These are phyloP conservation scores for Calcarius lapponicus DNA, from an alignment of 2,797 vertebrate species.

Conservation along the genomic window DNA sequence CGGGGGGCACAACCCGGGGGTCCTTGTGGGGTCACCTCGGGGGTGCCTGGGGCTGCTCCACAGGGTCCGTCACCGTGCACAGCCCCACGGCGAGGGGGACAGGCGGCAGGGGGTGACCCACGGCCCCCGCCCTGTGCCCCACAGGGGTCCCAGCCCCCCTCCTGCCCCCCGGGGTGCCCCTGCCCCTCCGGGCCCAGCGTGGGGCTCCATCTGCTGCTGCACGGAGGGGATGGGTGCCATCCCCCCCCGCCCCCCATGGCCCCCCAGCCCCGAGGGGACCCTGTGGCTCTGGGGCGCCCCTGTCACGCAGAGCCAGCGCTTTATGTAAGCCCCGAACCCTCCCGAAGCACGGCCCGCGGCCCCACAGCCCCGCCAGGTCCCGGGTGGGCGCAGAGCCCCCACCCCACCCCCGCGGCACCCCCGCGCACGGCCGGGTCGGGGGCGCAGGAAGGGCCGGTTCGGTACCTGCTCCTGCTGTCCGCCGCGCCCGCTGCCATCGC, in stretches of 20 bases:
- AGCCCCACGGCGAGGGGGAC: neutral
- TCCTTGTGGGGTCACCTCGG: too few relatives aligned
- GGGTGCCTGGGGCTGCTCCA: neutral
- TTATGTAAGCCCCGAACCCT: neutral
- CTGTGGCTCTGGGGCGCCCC: neutral
- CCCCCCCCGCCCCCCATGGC: too few relatives aligned
- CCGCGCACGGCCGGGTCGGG: too few relatives aligned
- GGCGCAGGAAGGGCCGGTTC: too few relatives aligned
- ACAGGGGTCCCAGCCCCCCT: neutral
- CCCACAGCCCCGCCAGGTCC: neutral
- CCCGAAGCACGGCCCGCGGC: neutral
- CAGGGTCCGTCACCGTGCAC: neutral
- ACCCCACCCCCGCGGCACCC: neutral
- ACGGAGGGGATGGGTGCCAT: neutral
- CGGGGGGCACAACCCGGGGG: neutral
- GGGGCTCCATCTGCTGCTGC: neutral
- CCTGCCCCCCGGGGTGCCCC: neutral
- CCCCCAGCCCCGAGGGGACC: neutral
- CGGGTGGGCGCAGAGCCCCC: neutral
- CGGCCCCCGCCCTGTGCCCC: neutral
- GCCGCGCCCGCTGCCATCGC: neutral
- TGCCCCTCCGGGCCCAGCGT: neutral
- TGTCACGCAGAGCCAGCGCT: too few relatives aligned
- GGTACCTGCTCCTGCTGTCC: conserved; percentile 6
- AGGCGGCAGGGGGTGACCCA: neutral